phyloP scores from a whole-genome alignment of 2,888 invertebrate species.

The Polydrusus cervinus region DNA sequence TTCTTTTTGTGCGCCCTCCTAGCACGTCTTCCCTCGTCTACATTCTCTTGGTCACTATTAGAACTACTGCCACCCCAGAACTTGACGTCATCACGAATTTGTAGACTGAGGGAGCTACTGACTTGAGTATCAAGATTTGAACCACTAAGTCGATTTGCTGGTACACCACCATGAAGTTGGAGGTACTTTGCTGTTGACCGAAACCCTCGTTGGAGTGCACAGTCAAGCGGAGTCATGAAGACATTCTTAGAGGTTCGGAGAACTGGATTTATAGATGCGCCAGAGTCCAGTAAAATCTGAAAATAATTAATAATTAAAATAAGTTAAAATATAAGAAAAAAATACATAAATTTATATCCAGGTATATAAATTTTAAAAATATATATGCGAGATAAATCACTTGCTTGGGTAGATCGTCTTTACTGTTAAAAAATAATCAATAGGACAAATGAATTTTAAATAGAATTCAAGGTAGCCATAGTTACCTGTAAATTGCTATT shows the following conservation, averaged over 20 bases:
- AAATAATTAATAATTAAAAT: no score
- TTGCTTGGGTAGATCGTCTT: neutral
- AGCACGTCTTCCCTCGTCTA: conserved; percentile 66
- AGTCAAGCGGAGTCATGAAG: conserved; percentile 92
- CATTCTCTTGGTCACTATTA: conserved; percentile 64
- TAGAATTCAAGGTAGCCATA: neutral
- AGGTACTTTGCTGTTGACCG: conserved; percentile 94
- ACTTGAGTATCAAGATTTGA: conserved; percentile 52
- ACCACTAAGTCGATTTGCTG: conserved; percentile 79
- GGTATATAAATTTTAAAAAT: neutral
- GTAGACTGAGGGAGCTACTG: conserved; percentile 60
- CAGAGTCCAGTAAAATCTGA: conserved; percentile 85
- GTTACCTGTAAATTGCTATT: conserved; percentile 4
- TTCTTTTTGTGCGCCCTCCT: conserved; percentile 57
- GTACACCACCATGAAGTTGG: conserved; percentile 91
- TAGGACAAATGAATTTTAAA: neutral
- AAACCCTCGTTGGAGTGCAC: conserved; percentile 89
- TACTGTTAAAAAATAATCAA: neutral
- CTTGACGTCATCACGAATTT: conserved; percentile 67
- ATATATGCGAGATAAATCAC: neutral
- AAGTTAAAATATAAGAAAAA: neutral
- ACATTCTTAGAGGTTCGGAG: conserved; percentile 88
- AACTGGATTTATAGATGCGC: conserved; percentile 89
- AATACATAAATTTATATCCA: neutral
- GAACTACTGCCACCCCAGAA: conserved; percentile 66